phyloP scores from a whole-genome alignment of 1,140 invertebrate genomes.

The Delia radicum region DNA sequence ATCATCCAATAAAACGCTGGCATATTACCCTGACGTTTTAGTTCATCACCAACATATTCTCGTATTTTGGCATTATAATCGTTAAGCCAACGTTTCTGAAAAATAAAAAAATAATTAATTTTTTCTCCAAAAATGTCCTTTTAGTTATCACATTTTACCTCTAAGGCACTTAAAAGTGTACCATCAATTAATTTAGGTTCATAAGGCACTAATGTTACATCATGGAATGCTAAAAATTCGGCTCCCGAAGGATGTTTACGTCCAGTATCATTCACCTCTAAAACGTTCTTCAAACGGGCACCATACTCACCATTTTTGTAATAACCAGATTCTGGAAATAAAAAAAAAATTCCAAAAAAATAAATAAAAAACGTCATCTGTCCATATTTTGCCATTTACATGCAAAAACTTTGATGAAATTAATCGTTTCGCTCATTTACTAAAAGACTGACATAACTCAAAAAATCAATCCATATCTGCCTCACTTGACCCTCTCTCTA shows the following conservation, averaged over 20 bases:
- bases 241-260: constrained; percentile 56
- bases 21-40: constrained; percentile 67
- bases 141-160: constrained; percentile 59
- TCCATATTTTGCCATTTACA: background rate
- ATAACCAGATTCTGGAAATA: constrained; percentile 70
- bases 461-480: no score
- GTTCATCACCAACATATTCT: constrained; percentile 67
- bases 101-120: constrained; percentile 32
- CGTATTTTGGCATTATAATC: constrained; percentile 74
- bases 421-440: no score
- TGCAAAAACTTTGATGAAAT: no score
- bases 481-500: no score
- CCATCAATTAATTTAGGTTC: constrained; percentile 87
- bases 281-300: constrained; percentile 86
- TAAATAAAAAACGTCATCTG: background rate
- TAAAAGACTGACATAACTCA: no score
- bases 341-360: background rate
- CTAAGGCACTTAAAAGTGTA: constrained; percentile 71
- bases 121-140: background rate
- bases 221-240: constrained; percentile 71
- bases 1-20: constrained; percentile 79
- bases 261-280: constrained; percentile 74
- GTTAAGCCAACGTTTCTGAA: constrained; percentile 76
- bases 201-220: constrained; percentile 88
- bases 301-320: constrained; percentile 86